A percentile compares a stretch with the other conserved stretches of the same genome.
Evolutionary conservation across 2,113 vertebrate genomes (phyloP).

Genomic region (Dipodomys ordii): DNA sequence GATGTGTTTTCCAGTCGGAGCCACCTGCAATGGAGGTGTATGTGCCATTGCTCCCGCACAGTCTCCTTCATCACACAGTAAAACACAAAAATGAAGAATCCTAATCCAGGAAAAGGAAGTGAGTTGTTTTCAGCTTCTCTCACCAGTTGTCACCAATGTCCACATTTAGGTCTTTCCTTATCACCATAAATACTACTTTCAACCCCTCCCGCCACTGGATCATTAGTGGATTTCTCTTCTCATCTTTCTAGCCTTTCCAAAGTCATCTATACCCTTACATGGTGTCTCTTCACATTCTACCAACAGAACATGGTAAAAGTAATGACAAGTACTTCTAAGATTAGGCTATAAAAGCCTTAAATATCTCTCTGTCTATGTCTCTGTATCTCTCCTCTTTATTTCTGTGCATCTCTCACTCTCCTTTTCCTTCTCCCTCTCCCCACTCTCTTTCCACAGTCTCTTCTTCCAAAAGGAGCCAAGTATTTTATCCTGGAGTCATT

Average conservation of each 20-base stretch:
- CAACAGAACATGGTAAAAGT: neutral
- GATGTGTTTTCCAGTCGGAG: slow-evolving; percentile 87
- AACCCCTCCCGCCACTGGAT: neutral
- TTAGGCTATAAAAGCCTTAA: slow-evolving; percentile 10
- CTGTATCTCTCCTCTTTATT: neutral
- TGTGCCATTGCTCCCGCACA: slow-evolving; percentile 90
- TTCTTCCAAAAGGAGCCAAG: neutral
- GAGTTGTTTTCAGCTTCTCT: slow-evolving; percentile 26
- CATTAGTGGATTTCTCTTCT: slow-evolving; percentile 23
- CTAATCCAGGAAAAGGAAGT: slow-evolving; percentile 80
- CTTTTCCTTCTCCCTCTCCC: no score
- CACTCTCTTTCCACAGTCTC: no score
- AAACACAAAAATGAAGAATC: slow-evolving; percentile 94
- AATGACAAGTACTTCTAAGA: neutral
- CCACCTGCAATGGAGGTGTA: slow-evolving; percentile 88
- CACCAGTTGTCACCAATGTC: neutral
- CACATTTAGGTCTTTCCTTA: neutral
- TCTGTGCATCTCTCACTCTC: no score
- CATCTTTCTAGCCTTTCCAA: slow-evolving; percentile 26
- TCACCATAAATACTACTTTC: neutral
- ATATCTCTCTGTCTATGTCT: neutral
- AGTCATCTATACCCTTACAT: neutral
- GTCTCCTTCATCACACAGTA: slow-evolving; percentile 95
- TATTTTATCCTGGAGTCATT: neutral
- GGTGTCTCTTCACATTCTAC: neutral